A percentile compares a stretch with the other conserved stretches of the same genome.
phyloP scores from a whole-genome alignment of 1,140 invertebrate genomes.

The Camponotus vicinus region DNA sequence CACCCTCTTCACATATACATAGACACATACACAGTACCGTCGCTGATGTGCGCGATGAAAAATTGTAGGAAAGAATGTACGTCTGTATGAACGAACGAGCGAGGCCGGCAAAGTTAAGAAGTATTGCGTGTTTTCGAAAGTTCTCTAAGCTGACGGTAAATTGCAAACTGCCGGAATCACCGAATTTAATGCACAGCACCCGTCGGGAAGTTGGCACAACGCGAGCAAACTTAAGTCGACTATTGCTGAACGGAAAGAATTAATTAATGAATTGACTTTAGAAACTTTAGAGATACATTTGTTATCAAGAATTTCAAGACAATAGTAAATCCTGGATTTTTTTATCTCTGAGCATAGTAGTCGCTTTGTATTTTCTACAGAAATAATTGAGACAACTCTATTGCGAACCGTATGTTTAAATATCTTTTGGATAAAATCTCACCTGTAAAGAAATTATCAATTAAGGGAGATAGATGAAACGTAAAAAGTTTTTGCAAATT shows the following conservation, averaged over 20 bases:
- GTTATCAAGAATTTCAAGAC: background rate
- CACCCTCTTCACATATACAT: background rate
- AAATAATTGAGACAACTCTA: background rate
- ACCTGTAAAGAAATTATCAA: background rate
- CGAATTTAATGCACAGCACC: constrained; percentile 47
- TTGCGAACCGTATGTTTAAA: background rate
- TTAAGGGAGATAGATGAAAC: background rate
- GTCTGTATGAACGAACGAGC: background rate
- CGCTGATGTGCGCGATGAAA: constrained; percentile 28
- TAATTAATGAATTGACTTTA: constrained; percentile 41
- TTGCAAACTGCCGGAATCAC: constrained; percentile 41
- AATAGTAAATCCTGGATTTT: background rate
- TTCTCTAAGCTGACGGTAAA: constrained; percentile 39
- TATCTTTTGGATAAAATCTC: background rate
- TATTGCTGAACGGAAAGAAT: constrained; percentile 43
- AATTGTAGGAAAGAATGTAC: background rate
- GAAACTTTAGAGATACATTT: constrained; percentile 30
- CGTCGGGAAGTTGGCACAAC: constrained; percentile 24
- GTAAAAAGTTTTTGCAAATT: background rate
- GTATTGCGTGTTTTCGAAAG: constrained; percentile 50
- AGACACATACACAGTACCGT: background rate
- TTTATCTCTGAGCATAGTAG: background rate
- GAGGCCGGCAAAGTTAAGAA: constrained; percentile 15
- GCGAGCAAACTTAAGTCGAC: constrained; percentile 33
- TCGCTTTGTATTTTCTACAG: background rate